These are phyloP conservation scores for Saturnia pavonia DNA, from an alignment of 2,888 invertebrate genomes.

Conservation along the genomic window DNA sequence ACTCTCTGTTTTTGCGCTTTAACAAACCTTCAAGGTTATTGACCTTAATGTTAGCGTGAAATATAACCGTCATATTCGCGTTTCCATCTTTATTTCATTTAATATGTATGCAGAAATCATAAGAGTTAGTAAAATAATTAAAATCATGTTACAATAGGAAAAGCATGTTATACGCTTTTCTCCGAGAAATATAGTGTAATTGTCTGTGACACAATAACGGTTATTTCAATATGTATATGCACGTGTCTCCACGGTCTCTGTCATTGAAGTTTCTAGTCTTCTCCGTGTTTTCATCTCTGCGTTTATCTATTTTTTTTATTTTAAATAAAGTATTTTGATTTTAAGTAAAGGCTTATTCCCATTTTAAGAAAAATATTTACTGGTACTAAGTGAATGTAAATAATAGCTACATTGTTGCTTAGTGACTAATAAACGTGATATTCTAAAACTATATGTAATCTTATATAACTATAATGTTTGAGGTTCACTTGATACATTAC, in stretches of 20 bases:
- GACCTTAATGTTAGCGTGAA: slow-evolving; percentile 34
- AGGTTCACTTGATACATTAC: too few species aligned
- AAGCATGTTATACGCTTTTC: not conserved
- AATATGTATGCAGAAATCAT: not conserved
- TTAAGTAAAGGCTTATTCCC: not conserved
- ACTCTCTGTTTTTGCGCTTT: slow-evolving; percentile 26
- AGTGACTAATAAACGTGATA: not conserved
- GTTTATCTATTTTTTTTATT: not conserved
- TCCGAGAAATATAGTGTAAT: not conserved
- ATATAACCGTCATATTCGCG: slow-evolving; percentile 15
- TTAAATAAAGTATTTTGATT: not conserved
- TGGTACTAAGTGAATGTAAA: not conserved
- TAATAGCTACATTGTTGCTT: not conserved
- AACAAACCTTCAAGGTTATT: slow-evolving; percentile 32
- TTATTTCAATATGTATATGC: not conserved
- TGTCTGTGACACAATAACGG: not conserved
- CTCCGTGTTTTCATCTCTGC: not conserved
- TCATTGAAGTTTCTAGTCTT: slow-evolving; percentile 9
- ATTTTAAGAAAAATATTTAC: not conserved
- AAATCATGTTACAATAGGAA: not conserved
- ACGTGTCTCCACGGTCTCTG: slow-evolving; percentile 10
- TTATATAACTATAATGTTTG: too few species aligned
- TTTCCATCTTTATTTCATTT: not conserved
- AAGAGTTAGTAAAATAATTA: not conserved
- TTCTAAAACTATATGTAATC: not conserved